Percentiles rank a stretch among this genome's conserved stretches.
phyloP scores from a whole-genome alignment of 2,113 vertebrate species.

The Malurus alboscapulatus region DNA sequence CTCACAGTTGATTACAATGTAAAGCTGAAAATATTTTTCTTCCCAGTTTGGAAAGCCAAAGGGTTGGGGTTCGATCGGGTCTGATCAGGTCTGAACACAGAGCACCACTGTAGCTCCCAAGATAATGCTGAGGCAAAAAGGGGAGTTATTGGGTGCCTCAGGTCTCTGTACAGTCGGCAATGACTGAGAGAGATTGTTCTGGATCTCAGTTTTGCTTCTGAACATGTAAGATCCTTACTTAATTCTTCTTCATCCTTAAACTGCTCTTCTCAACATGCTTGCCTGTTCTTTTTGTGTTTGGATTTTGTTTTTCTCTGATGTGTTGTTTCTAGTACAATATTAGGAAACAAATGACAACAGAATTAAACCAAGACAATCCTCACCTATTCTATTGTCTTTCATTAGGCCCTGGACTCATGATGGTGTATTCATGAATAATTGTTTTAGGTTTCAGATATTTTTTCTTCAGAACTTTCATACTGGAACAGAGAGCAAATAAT shows the following conservation, averaged over 20 bases:
- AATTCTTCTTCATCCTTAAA: neutral
- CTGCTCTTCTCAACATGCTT: neutral
- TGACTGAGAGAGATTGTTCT: neutral
- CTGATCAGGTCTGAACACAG: neutral
- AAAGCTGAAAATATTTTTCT: neutral
- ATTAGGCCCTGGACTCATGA: neutral
- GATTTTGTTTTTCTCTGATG: neutral
- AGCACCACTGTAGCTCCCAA: neutral
- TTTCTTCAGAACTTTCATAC: neutral
- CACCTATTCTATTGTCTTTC: neutral
- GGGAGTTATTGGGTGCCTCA: neutral
- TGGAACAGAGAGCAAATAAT: neutral
- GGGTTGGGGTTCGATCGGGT: neutral
- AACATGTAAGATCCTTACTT: neutral
- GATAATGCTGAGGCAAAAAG: neutral
- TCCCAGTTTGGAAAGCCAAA: neutral
- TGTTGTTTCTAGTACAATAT: neutral
- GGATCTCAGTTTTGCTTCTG: neutral
- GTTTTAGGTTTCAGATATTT: neutral
- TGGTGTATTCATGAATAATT: neutral
- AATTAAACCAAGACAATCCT: neutral
- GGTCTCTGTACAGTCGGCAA: neutral
- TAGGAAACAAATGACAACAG: neutral
- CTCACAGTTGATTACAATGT: neutral
- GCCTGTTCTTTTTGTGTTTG: neutral